Evolutionary conservation across 2,888 invertebrate species (phyloP).

Genomic region (Busseola fusca): DNA sequence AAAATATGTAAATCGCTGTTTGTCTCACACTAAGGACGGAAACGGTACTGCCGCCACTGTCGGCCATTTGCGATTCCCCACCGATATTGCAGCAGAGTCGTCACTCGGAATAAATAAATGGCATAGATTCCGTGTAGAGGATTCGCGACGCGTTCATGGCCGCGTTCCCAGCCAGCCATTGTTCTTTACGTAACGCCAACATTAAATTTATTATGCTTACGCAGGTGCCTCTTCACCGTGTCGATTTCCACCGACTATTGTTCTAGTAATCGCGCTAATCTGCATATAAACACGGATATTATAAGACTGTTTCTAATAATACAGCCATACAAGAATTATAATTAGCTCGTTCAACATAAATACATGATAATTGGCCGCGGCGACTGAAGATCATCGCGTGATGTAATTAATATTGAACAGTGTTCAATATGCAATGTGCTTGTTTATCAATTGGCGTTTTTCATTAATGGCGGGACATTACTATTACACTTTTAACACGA

Average conservation of each 20-base stretch:
- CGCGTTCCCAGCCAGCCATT: slow-evolving; percentile 85
- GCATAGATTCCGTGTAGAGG: slow-evolving; percentile 65
- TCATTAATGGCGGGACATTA: slow-evolving; percentile 42
- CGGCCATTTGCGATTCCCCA: slow-evolving; percentile 80
- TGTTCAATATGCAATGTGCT: slow-evolving; percentile 46
- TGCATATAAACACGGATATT: slow-evolving; percentile 64
- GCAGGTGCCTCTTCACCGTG: slow-evolving; percentile 78
- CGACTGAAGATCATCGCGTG: slow-evolving; percentile 47
- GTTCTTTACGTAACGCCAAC: slow-evolving; percentile 84
- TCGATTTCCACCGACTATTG: slow-evolving; percentile 82
- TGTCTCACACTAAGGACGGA: slow-evolving; percentile 76
- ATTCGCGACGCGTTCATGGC: slow-evolving; percentile 82
- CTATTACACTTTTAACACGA: slow-evolving; percentile 54
- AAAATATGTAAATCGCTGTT: slow-evolving; percentile 82
- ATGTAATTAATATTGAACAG: slow-evolving; percentile 48
- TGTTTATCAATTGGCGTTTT: slow-evolving; percentile 54
- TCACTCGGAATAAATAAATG: slow-evolving; percentile 81
- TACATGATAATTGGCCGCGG: slow-evolving; percentile 47
- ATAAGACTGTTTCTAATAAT: slow-evolving; percentile 61
- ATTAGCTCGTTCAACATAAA: slow-evolving; percentile 56
- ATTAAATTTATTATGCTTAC: slow-evolving; percentile 78
- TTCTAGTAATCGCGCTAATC: slow-evolving; percentile 74
- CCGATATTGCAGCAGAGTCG: slow-evolving; percentile 79
- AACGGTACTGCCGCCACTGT: slow-evolving; percentile 79
- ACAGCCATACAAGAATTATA: slow-evolving; percentile 51